phyloP scores from a whole-genome alignment of 2,113 vertebrate species.

The Macquaria ambigua region DNA sequence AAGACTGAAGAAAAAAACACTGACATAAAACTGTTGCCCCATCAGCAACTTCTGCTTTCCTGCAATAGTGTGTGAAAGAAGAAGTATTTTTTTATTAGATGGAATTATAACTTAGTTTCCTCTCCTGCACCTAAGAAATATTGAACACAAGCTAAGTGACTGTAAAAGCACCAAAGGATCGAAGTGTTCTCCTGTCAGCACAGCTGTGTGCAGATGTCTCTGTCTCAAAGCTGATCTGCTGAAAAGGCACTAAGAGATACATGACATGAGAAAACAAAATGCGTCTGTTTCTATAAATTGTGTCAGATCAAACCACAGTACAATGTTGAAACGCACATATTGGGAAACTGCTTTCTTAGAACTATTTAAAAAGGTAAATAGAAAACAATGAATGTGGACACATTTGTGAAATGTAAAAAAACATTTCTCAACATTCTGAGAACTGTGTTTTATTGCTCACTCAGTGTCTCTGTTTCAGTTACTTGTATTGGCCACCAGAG shows the following conservation, averaged over 20 bases:
- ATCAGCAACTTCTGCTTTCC: conserved; percentile 30
- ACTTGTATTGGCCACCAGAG: conserved; percentile 64
- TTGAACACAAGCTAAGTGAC: neutral
- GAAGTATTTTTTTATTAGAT: neutral
- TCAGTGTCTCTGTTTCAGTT: conserved; percentile 15
- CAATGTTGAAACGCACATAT: neutral
- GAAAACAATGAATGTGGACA: neutral
- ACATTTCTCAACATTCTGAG: too few relatives aligned
- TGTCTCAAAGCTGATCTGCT: neutral
- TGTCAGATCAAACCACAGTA: neutral
- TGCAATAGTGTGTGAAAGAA: neutral
- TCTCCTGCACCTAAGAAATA: neutral
- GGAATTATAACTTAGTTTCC: neutral
- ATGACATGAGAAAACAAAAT: neutral
- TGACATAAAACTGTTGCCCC: neutral
- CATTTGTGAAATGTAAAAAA: neutral
- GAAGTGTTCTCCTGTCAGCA: neutral
- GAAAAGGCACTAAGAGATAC: neutral
- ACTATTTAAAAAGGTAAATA: neutral
- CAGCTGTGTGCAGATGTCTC: neutral
- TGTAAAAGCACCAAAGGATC: too few relatives aligned
- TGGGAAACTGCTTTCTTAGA: neutral
- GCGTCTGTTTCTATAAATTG: neutral
- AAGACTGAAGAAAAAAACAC: neutral
- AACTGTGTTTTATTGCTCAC: neutral